phyloP scores from a whole-genome alignment of 2,113 vertebrate species.

The Gasterosteus nipponicus region DNA sequence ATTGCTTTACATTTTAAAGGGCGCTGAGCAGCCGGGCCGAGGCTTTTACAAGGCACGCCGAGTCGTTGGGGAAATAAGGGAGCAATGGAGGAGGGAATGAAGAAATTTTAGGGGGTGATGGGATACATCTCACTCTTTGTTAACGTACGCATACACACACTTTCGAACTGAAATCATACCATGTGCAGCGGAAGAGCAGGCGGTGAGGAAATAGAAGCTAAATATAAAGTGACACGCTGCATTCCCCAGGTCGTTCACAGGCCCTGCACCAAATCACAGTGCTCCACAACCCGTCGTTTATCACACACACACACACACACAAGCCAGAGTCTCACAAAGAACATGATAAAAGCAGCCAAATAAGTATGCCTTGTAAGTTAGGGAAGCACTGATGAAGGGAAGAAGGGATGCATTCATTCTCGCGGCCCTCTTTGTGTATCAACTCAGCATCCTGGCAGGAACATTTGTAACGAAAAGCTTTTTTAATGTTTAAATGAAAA shows the following conservation, averaged over 20 bases:
- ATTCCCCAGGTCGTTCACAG: constrained; percentile 70
- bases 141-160: constrained; percentile 14
- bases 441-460: constrained; percentile 71
- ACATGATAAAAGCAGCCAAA: constrained; percentile 65
- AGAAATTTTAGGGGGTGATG: constrained; percentile 68
- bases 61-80: constrained; percentile 75
- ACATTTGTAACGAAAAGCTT: constrained; percentile 78
- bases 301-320: constrained; percentile 51
- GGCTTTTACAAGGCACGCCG: constrained; percentile 71
- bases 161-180: constrained; percentile 62
- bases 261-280: constrained; percentile 61
- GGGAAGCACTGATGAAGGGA: constrained; percentile 51
- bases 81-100: constrained; percentile 66
- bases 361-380: constrained; percentile 65
- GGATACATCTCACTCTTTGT: constrained; percentile 68
- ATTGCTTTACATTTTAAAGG: constrained; percentile 77
- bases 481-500: constrained; percentile 81
- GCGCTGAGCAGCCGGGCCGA: constrained; percentile 54
- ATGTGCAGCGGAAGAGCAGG: constrained; percentile 61
- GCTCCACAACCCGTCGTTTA: constrained; percentile 55
- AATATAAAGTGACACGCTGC: constrained; percentile 74
- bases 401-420: constrained; percentile 61
- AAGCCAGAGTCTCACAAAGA: constrained; percentile 32
- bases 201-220: constrained; percentile 71
- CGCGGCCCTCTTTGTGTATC: constrained; percentile 61